A percentile compares a stretch with the other conserved stretches of the same genome.
These are phyloP conservation scores for Saccostrea echinata DNA, from an alignment of 1,140 invertebrate species.

Conservation along the genomic window DNA sequence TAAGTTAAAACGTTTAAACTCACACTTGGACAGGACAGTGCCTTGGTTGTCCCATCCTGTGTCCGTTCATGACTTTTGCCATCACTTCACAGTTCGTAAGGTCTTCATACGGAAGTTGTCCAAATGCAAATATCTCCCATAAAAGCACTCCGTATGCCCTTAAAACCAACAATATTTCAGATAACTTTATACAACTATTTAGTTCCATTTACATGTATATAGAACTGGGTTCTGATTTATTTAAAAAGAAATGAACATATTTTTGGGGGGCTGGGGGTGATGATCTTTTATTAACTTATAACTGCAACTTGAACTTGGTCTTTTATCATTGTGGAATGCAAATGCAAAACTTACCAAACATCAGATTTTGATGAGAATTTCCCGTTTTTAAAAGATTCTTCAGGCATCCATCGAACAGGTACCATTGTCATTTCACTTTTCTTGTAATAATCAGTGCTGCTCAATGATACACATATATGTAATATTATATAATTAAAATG, in stretches of 20 bases:
- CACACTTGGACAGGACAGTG: constrained; percentile 35
- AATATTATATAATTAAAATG: no score
- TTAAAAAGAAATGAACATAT: no score
- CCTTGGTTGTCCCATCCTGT: constrained; percentile 39
- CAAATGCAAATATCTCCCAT: constrained; percentile 39
- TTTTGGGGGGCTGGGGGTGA: no score
- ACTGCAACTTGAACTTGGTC: no score
- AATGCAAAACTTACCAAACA: constrained; percentile 23
- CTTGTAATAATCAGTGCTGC: constrained; percentile 14
- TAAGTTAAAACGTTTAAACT: neutral
- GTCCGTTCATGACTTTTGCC: constrained; percentile 24
- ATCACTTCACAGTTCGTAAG: constrained; percentile 45
- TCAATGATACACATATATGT: no score
- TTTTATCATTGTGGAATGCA: neutral
- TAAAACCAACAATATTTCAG: neutral
- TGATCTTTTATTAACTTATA: no score
- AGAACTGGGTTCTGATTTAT: no score
- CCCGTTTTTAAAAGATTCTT: constrained; percentile 11
- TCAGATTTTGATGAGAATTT: constrained; percentile 15
- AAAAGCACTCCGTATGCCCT: constrained; percentile 43
- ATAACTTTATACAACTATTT: neutral
- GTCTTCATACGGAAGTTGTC: constrained; percentile 1
- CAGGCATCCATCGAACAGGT: constrained; percentile 17
- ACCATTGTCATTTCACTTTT: neutral
- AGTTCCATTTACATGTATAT: no score